Evolutionary conservation across 2,113 vertebrate genomes (phyloP), one percentile per base, ranked within the genome.

Genomic region (Prolemur simus): DNA sequence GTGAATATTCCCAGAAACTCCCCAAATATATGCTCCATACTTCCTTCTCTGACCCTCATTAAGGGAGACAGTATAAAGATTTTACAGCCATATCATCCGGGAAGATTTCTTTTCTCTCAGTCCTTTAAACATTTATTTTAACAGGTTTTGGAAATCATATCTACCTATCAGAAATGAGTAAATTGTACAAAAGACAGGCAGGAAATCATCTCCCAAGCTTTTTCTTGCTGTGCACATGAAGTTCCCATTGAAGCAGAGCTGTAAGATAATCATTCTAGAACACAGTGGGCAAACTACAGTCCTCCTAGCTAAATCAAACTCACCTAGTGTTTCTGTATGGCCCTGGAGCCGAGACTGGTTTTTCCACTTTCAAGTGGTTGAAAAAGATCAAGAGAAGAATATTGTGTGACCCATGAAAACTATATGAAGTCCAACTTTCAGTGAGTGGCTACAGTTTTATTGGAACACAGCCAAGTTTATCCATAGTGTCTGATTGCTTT

Each of bases 1-100:
- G 21, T 21, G n/a, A 92, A 52, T 87, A 92, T 89, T 96, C 80
- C 92, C 80, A 97, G 52, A 87, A 96, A 97, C 18, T 96, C 80
- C 71, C n/a, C 8, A 90, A 83, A 83, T 91, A 74, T 66, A 71
- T 76, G 68, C 58, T 95, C 66, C 64, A 9, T 21, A 69, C n/a
- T 92, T 88, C 68, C 68, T 91, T 84, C 64, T 88, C 71, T 66
- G 32, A 52, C 32, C 69, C 21, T 96, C 42, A 37, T 73, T 56
- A 45, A 94, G n/a, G 32, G 49, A 32, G 71, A 47, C 34, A 58
- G 37, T 54, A 86, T 90, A 87, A 94, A 87, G 74, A 96, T 87
- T 96, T 94, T 89, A 83, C 94, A 96, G 71, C 52, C 66, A 42
- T 68, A 52, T 52, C 34, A 0, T 93, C 45, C 84, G 78, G 63